phyloP scores from a whole-genome alignment of 2,113 vertebrate species.

The Cercopithecus mona region DNA sequence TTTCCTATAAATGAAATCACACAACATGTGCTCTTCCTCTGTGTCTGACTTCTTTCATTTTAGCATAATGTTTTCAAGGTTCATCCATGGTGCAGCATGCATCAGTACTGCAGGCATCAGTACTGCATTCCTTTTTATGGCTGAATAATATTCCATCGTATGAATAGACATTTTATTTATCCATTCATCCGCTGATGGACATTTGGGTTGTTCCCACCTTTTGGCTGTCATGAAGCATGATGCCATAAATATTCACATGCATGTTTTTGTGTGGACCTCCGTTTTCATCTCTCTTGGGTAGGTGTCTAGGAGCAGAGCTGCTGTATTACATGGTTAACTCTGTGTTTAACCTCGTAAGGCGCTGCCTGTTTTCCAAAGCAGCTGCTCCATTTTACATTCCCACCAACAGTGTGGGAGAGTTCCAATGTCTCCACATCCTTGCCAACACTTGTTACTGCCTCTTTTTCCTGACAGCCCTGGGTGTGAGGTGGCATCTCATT shows the following conservation, averaged over 20 bases:
- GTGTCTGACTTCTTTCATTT: neutral
- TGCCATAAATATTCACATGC: rapidly evolving
- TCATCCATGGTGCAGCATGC: no score
- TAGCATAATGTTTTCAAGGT: neutral
- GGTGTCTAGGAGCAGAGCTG: neutral
- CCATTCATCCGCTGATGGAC: neutral
- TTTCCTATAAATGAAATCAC: neutral
- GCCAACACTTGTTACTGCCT: neutral
- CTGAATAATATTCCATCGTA: neutral
- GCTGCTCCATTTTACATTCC: neutral
- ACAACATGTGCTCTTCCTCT: neutral
- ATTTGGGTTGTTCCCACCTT: no score
- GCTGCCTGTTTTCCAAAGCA: neutral
- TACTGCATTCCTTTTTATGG: neutral
- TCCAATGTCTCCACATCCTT: neutral
- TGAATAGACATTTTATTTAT: neutral
- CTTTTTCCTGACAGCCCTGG: neutral
- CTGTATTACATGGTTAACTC: neutral
- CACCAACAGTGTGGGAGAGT: neutral
- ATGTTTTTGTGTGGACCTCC: neutral
- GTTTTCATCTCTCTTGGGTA: neutral
- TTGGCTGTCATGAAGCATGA: neutral
- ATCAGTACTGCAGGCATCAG: neutral
- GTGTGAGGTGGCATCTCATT: neutral
- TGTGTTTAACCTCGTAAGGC: neutral